Base-by-base conservation (phyloP, 1,140 invertebrate species). In the Zaprionus taronus region DNA sequence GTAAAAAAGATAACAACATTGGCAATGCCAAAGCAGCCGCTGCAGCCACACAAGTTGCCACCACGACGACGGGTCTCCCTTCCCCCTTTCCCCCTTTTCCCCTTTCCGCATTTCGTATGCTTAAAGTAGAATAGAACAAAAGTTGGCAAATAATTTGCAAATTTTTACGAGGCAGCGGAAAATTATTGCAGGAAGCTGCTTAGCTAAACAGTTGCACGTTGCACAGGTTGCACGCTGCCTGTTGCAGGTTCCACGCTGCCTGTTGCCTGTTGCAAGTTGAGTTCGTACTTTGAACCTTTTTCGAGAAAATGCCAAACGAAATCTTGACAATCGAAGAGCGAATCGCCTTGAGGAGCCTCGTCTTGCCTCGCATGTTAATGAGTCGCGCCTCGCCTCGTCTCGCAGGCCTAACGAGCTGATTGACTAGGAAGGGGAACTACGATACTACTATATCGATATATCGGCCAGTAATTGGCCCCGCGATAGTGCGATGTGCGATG, bases 1-100 rank as follows among this genome's bases (percentile, higher is more conserved):
- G 84, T 89, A 89, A 89, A 89, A 79, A 89, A 89, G 84, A 90
- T 89, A 89, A 90, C 84, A 84, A 89, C 79, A 81, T 79, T 84
- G 85, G 68, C 76, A 76, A 76, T 90, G 85, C 47, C n/a, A 51
- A 24, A 57, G 77, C 64, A 79, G 38, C 64, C 36, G 63, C 67
- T 34, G 81, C 47, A 83, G 78, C 84, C 84, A 87, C 84, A 87
- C 84, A 87, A 90, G 84, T 74, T 77, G 84, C 69, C 47, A 51
- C 47, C 9, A 22, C 9, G 22, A 22, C 9, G 22, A 51, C 4
- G 0, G 20, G 12, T 14, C 47, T 20, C 0, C 17, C 4, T 49
- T 20, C 20, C n/a, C 34, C 31, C 5, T 7, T 20, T 22, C 24
- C 34, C 22, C 20, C 17, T 26, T 11, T 15, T 49, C 9, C 2